These are phyloP conservation scores for Macrocentrus cingulum DNA, from an alignment of 1,140 invertebrate genomes.

Conservation along the genomic window DNA sequence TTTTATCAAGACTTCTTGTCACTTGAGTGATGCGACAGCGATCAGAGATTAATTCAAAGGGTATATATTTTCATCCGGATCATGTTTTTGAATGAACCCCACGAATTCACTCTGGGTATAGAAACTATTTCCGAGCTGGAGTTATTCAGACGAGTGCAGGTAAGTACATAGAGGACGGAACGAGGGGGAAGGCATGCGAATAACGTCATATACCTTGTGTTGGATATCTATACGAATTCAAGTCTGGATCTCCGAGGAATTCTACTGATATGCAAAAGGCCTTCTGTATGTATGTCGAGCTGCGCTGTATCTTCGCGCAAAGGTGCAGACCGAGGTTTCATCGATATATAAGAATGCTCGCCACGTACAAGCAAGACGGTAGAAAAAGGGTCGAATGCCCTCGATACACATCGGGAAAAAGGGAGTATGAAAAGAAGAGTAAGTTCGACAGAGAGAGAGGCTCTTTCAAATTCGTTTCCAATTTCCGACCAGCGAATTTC, in stretches of 20 bases:
- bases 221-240: constrained; percentile 14
- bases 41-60: no score
- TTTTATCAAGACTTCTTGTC: no score
- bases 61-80: no score
- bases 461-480: constrained; percentile 24
- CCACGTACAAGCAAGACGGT: constrained; percentile 9
- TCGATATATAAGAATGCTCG: constrained; percentile 12
- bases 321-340: constrained; percentile 15
- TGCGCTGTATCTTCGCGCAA: not conserved
- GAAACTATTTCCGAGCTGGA: no score
- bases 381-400: constrained; percentile 11
- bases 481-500: constrained; percentile 21
- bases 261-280: no score
- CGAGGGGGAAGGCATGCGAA: not conserved
- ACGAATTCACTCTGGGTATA: no score
- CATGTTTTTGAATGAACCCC: no score
- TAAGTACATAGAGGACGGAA: not conserved
- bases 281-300: not conserved
- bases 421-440: not conserved
- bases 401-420: constrained; percentile 3
- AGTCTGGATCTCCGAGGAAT: not conserved
- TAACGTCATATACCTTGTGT: not conserved
- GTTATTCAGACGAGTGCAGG: no score
- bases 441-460: constrained; percentile 2
- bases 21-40: no score